A percentile compares a stretch with the other conserved stretches of the same genome.
These are phyloP conservation scores for Nematolebias whitei DNA, from an alignment of 2,113 vertebrate genomes.

Conservation along the genomic window DNA sequence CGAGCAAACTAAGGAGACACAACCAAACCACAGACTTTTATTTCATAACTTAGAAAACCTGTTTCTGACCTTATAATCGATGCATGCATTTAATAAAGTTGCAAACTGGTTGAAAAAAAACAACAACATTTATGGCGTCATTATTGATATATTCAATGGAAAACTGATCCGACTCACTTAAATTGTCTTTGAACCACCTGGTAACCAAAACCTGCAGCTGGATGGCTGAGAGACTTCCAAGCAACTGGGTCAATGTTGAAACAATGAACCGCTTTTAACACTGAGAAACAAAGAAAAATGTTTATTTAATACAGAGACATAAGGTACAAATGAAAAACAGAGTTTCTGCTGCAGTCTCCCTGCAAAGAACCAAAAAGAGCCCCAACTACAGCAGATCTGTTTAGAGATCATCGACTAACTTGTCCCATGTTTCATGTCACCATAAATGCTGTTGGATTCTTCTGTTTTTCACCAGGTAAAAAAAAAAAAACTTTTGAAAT, in stretches of 20 bases:
- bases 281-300: slow-evolving; percentile 36
- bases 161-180: slow-evolving; percentile 38
- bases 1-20: slow-evolving; percentile 64
- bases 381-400: too few species aligned
- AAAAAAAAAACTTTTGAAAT: too few species aligned
- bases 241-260: slow-evolving; percentile 73
- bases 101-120: background rate
- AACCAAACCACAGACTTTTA: background rate
- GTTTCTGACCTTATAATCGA: background rate
- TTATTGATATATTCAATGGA: background rate
- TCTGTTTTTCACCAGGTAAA: too few species aligned
- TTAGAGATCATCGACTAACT: too few species aligned
- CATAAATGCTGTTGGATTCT: too few species aligned
- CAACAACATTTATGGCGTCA: too few species aligned
- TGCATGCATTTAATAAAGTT: too few species aligned
- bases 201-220: slow-evolving; percentile 71
- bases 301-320: background rate
- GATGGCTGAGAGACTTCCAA: slow-evolving; percentile 51
- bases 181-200: slow-evolving; percentile 66
- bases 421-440: too few species aligned
- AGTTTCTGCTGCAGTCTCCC: too few species aligned
- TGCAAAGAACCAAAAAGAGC: too few species aligned
- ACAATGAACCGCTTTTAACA: slow-evolving; percentile 30
- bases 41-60: background rate
- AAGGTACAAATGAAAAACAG: too few species aligned